phyloP scores from a whole-genome alignment of 64 coral and sea anemone species.

The Montipora sp. region DNA sequence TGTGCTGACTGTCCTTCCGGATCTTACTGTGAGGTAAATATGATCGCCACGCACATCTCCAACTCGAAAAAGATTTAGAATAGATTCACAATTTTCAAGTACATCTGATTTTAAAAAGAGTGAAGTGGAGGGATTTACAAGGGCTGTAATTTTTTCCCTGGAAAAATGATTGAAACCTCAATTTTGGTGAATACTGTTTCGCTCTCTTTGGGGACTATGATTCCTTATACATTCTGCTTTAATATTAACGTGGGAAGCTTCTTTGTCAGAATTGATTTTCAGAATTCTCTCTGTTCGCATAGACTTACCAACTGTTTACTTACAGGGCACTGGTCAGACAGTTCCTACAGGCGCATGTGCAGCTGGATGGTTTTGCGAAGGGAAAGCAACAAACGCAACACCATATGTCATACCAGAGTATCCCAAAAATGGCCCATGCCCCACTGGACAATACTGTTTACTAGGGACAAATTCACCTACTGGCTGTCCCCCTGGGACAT shows the following conservation, averaged over 20 bases:
- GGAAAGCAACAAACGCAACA: slow-evolving; percentile 74
- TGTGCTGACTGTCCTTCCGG: slow-evolving; percentile 94
- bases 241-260: no score
- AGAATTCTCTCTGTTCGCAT: background rate
- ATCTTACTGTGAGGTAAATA: slow-evolving; percentile 71
- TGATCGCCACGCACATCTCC: background rate
- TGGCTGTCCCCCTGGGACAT: slow-evolving; percentile 88
- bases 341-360: slow-evolving; percentile 73
- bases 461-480: slow-evolving; percentile 72
- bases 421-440: slow-evolving; percentile 80
- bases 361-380: slow-evolving; percentile 83
- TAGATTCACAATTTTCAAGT: no score
- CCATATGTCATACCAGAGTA: slow-evolving; percentile 65
- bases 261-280: no score
- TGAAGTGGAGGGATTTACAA: no score
- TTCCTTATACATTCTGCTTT: no score
- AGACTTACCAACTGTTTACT: background rate
- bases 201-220: no score
- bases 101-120: no score
- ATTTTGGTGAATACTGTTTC: no score
- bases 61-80: background rate
- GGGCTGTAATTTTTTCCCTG: no score
- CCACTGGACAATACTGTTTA: slow-evolving; percentile 79
- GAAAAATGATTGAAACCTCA: no score
- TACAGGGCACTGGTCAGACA: slow-evolving; percentile 30